These are phyloP conservation scores for Scaptomyza montana DNA, from an alignment of 1,140 invertebrate species.

Conservation along the genomic window DNA sequence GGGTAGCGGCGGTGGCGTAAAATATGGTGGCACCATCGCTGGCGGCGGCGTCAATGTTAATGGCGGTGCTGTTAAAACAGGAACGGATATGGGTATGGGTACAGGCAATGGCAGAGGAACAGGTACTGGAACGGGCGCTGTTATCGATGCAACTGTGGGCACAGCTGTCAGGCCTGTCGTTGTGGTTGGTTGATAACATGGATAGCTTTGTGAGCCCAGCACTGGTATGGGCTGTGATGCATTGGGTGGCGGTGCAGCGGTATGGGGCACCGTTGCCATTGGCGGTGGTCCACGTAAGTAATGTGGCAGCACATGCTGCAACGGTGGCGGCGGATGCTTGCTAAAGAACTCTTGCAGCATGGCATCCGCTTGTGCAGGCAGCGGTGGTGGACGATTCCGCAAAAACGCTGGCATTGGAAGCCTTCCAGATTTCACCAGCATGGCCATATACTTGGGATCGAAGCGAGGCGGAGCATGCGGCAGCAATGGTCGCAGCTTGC, in stretches of 20 bases:
- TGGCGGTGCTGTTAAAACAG: slow-evolving; percentile 19
- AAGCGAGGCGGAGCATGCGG: slow-evolving; percentile 47
- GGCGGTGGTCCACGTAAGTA: slow-evolving; percentile 32
- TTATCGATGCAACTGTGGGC: slow-evolving; percentile 7
- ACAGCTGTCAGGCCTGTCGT: slow-evolving; percentile 20
- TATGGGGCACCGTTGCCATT: not conserved
- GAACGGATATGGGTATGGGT: slow-evolving; percentile 28
- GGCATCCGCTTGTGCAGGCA: slow-evolving; percentile 49
- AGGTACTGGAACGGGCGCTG: slow-evolving; percentile 27
- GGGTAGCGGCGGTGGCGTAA: slow-evolving; percentile 63
- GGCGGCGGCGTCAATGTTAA: slow-evolving; percentile 12
- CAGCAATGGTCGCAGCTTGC: slow-evolving; percentile 25
- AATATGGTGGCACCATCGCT: slow-evolving; percentile 23
- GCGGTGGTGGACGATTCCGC: slow-evolving; percentile 52
- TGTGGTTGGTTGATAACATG: slow-evolving; percentile 12
- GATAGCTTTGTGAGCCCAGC: slow-evolving; percentile 34
- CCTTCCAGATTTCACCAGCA: slow-evolving; percentile 63
- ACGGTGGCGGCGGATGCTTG: slow-evolving; percentile 62
- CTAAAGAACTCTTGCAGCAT: slow-evolving; percentile 68
- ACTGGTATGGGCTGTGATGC: slow-evolving; percentile 42
- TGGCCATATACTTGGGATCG: slow-evolving; percentile 67
- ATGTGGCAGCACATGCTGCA: slow-evolving; percentile 21
- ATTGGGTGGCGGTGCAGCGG: slow-evolving; percentile 34
- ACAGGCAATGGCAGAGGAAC: slow-evolving; percentile 22
- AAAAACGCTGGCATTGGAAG: slow-evolving; percentile 55